Base-by-base conservation (phyloP, 2,113 vertebrate species). In the Cranoglanis bouderius region DNA sequence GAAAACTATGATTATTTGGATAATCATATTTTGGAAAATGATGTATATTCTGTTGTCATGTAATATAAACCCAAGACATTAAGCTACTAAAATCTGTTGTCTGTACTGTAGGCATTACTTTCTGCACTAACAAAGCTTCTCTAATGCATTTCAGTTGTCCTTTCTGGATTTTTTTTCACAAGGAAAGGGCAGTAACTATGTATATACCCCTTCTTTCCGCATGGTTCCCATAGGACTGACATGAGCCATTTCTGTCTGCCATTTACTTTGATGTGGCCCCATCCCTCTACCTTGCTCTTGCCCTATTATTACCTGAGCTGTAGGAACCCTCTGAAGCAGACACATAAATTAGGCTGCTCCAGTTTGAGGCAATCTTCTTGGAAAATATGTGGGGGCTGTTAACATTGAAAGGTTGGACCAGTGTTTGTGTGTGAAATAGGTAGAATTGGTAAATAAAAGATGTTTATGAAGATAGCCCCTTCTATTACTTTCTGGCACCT, bases 251-350 rank as follows among this genome's bases (percentile, higher is more conserved):
- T 63, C 74, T 89, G 51, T 63, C 21, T 57, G 61, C 65, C 59
- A 18, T 84, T 89, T 87, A 59, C 89, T 91, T 90, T 91, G 89
- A 90, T 88, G 90, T 75, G 29, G 49, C 85, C 85, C 82, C 38
- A 32, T 87, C 55, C 67, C 65, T 88, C 67, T 78, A 55, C 77
- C 55, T 70, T 29, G n/a, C 65, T 19, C n/a, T 80, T 81, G 80
- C 57, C 78, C 89, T 91, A 88, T 90, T 86, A 90, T 91, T 91
- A 91, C 89, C 88, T 57, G 85, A 61, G 63, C 86, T 65, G 43
- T 63, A 88, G 59, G 83, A 86, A 61, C 57, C 13, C 51, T 84
- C 70, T 87, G 61, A 80, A 67, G 78, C 57, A 86, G 85, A 89
- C 43, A 43, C 59, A 63, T 53, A 89, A 91, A 89, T 89, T 89